Conservation (phyloP, 2,113 vertebrate species). For the Pterocles orientalis region DNA sequence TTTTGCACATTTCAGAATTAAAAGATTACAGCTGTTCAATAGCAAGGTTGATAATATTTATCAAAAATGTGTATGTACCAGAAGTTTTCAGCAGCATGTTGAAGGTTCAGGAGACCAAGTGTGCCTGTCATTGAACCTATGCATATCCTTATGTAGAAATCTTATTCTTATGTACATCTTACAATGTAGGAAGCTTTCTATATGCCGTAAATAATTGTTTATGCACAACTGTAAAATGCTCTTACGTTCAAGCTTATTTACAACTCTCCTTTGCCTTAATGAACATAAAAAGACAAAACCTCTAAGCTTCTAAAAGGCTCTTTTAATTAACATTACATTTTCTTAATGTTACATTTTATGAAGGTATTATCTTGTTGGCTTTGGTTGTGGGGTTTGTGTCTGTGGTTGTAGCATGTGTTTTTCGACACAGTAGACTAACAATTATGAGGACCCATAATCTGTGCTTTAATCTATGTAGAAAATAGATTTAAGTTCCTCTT, state of each 20-base stretch:
- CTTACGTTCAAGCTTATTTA: not conserved
- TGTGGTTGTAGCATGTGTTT: not conserved
- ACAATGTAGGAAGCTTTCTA: not conserved
- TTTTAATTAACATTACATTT: not conserved
- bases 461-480: not conserved
- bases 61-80: not conserved
- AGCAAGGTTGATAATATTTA: not conserved
- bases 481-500: not conserved
- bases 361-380: not conserved
- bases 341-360: not conserved
- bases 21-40: not conserved
- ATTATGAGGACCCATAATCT: fast-evolving
- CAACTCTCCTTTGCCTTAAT: not conserved
- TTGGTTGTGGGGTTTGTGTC: not conserved
- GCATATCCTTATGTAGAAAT: not conserved
- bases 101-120: not conserved
- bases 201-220: not conserved
- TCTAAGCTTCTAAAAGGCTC: not conserved
- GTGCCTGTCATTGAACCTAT: not conserved
- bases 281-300: not conserved
- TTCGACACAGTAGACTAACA: not conserved
- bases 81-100: not conserved
- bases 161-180: not conserved
- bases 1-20: not conserved
- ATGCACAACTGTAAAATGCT: not conserved